Evolutionary conservation across 2,797 vertebrate species (phyloP).

Genomic region (Acrossocheilus fasciatus): DNA sequence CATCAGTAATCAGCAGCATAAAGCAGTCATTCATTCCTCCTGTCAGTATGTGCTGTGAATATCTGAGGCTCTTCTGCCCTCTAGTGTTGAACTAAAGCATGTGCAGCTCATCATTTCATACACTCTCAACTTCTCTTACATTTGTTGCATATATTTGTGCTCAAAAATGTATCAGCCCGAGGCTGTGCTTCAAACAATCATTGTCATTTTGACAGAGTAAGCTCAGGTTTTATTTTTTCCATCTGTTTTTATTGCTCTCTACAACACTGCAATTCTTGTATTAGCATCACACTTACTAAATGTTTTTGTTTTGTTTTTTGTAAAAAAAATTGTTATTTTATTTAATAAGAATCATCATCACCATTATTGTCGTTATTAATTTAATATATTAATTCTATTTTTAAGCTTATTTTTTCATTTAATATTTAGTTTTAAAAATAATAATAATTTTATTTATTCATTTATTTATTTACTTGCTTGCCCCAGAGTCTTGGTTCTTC

Average conservation of each 20-base stretch:
- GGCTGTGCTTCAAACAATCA: neutral
- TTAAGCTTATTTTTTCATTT: too few species aligned
- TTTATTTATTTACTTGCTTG: too few species aligned
- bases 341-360: too few species aligned
- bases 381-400: too few species aligned
- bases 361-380: too few species aligned
- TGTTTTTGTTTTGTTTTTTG: too few species aligned
- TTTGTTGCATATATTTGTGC: neutral
- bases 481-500: too few species aligned
- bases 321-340: too few species aligned
- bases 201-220: neutral
- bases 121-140: neutral
- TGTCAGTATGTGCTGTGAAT: neutral
- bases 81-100: neutral
- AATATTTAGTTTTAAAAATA: too few species aligned
- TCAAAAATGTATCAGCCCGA: neutral
- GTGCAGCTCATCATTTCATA: neutral
- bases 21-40: neutral
- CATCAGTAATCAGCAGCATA: neutral
- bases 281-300: neutral
- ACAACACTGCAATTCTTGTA: neutral
- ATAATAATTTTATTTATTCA: too few species aligned
- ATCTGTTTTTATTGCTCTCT: neutral
- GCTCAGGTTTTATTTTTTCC: too few species aligned
- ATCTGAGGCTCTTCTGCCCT: slow-evolving; percentile 2